Base-by-base conservation (phyloP, 2,113 vertebrate genomes). In the Notiomystis cincta region DNA sequence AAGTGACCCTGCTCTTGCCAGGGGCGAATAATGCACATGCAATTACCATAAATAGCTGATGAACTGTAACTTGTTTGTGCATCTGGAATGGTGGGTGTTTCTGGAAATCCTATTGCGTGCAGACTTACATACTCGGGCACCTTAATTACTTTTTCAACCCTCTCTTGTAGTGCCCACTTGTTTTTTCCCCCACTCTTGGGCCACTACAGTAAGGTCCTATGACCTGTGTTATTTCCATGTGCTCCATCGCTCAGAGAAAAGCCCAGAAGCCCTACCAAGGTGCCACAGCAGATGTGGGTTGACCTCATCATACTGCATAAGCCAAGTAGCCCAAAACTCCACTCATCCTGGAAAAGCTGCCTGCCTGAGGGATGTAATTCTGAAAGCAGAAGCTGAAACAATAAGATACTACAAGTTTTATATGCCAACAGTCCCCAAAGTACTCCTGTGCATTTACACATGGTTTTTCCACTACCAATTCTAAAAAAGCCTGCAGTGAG, bases 1-100 rank as follows among this genome's bases (percentile, higher is more conserved):
- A 76, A 94, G 79, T 69, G 94, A 95, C 94, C 75, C 85, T 54
- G 75, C 50, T 91, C 57, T 82, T 80, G 95, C 92, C 94, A 50
- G 75, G 37, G 92, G 95, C 80, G 15, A 92, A 81, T 51, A 90
- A 90, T 22, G 64, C 71, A 95, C 93, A 94, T 51, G 71, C 70
- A 83, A 81, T 89, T 89, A 77, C 82, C 93, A 92, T 76, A 77
- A 86, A 92, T 7, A 95, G 67, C 83, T 87, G 91, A 92, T 92
- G 76, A 92, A 89, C 67, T 88, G 70, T 61, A 86, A 92, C 82
- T 77, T 77, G 82, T 87, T 95, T 89, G 67, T 94, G 71, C 71
- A 96, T 89, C 76, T 83, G 67, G 89, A 92, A 80, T 0, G 0
- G 60, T 80, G 66, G 47, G 65, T 45, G 77, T 87, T 97, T 93